Conservation (phyloP, 2,888 invertebrate genomes). For the Tinea pellionella region DNA sequence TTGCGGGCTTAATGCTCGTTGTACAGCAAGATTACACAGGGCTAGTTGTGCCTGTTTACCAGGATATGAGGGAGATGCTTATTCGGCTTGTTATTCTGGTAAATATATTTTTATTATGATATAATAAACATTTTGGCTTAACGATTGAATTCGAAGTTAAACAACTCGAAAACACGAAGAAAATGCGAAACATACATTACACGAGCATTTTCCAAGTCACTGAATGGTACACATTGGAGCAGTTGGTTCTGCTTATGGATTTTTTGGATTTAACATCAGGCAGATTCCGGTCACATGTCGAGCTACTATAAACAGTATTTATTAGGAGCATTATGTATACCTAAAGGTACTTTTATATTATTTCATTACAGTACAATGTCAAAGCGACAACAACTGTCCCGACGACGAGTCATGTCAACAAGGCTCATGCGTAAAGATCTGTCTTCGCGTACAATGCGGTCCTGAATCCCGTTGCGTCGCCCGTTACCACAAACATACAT, state of each 20-base stretch:
- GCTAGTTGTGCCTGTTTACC: slow-evolving; percentile 85
- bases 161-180: no score
- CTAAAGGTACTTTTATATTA: no score
- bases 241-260: no score
- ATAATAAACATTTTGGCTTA: background rate
- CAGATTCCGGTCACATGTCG: no score
- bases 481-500: slow-evolving; percentile 82
- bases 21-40: slow-evolving; percentile 81
- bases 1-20: slow-evolving; percentile 84
- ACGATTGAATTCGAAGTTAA: no score
- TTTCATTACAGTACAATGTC: slow-evolving; percentile 78
- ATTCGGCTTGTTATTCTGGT: slow-evolving; percentile 81
- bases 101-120: slow-evolving; percentile 19
- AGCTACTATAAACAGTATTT: no score
- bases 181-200: no score
- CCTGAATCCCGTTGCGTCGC: slow-evolving; percentile 80
- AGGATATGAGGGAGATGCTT: slow-evolving; percentile 86
- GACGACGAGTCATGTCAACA: slow-evolving; percentile 85
- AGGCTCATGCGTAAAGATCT: slow-evolving; percentile 83
- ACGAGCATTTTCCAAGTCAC: no score
- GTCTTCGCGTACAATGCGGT: slow-evolving; percentile 84
- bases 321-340: no score
- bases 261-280: no score
- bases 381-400: slow-evolving; percentile 86
- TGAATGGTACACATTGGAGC: no score